Evolutionary conservation across 1,140 invertebrate species (phyloP), one percentile per base, ranked within the genome.

Genomic region (Diorhabda sublineata): DNA sequence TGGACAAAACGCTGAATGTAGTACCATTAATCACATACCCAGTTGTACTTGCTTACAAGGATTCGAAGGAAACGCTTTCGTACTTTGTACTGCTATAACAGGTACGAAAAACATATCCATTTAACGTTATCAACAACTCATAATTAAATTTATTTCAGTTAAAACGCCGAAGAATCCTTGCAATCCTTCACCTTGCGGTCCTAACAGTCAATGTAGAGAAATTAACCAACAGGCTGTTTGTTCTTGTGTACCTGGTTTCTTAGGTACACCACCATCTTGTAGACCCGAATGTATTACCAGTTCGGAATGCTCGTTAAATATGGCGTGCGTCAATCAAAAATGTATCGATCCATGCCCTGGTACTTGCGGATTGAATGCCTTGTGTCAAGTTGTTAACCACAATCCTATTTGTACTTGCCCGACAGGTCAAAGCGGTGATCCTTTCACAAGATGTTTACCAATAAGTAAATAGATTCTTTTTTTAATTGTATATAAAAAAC

Each of bases 1-100:
- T 80, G 91, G 90, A 0, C 83, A 86, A 63, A 87, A 87, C 76
- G 89, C 91, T 11, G 79, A 85, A 65, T 92, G 91, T 76, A 83
- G 84, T 42, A 88, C 91, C 2, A 84, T 87, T 63, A 90, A 91
- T 76, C 90, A 92, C 76, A 87, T 88, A 43, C 89, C 90, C 7
- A 88, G 87, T 73, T 93, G 91, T 72, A 86, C 84, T 66, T 93
- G 91, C 76, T 84, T 87, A 42, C 72, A 83, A 45, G 87, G 87
- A 65, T 89, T 85, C 77, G 85, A 85, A 47, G 91, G 92, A 66
- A 90, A 92, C 83, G 87, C 92, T 45, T 90, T 91, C 72, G 83
- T 87, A 44, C 79, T 84, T 58, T 93, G 91, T 77, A 77, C 74
- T 70, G 82, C 76, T 70, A 78, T 85, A 67, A 80, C 77, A 81